A percentile compares a stretch with the other conserved stretches of the same genome.
Evolutionary conservation across 2,797 vertebrate species (phyloP).

Genomic region (Ctenosaura bakeri): DNA sequence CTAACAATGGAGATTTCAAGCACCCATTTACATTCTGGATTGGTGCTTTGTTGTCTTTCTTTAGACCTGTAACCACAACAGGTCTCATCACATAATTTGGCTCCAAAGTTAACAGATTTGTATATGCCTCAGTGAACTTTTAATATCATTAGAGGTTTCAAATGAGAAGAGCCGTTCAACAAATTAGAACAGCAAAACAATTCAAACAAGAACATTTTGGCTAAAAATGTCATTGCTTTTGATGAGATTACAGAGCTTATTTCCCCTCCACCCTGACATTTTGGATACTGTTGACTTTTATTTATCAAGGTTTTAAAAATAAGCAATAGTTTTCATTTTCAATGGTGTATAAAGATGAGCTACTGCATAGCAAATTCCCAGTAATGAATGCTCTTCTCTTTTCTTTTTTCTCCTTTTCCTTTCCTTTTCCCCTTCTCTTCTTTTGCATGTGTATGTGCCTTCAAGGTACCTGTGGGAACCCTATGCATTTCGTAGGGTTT

Average conservation of each 20-base stretch:
- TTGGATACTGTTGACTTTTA: slow-evolving; percentile 47
- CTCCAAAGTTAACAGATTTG: slow-evolving; percentile 32
- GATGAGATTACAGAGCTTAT: slow-evolving; percentile 44
- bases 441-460: too few species aligned
- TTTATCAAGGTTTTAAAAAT: slow-evolving; percentile 50
- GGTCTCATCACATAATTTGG: slow-evolving; percentile 34
- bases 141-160: slow-evolving; percentile 49
- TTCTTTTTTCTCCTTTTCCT: too few species aligned
- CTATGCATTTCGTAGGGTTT: too few species aligned
- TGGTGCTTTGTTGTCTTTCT: slow-evolving; percentile 9
- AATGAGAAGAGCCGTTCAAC: slow-evolving; percentile 34
- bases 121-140: slow-evolving; percentile 30
- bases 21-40: neutral
- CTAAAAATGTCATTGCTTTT: slow-evolving; percentile 59
- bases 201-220: slow-evolving; percentile 55
- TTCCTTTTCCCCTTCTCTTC: too few species aligned
- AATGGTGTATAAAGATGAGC: slow-evolving; percentile 50
- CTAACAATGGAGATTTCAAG: neutral
- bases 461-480: too few species aligned
- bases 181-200: slow-evolving; percentile 39
- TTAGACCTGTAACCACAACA: neutral
- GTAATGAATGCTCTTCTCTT: slow-evolving; percentile 60
- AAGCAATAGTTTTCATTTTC: slow-evolving; percentile 57
- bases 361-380: slow-evolving; percentile 52
- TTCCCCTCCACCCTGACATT: slow-evolving; percentile 45